These are phyloP conservation scores for Gracilinanus agilis DNA, from an alignment of 2,113 vertebrate genomes.

Conservation along the genomic window DNA sequence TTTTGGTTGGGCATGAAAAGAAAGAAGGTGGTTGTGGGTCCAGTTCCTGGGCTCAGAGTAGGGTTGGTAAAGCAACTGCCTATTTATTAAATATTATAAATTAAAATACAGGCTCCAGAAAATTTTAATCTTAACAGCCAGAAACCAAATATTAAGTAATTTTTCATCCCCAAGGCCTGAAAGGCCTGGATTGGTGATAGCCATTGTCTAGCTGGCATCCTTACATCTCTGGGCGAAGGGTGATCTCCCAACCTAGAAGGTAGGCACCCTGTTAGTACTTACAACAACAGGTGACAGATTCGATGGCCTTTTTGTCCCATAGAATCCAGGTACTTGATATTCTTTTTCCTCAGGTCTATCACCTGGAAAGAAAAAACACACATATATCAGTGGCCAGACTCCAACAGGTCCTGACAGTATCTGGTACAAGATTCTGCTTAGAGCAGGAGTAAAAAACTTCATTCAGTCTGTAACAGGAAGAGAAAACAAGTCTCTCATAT, in stretches of 20 bases:
- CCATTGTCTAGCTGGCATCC: not conserved
- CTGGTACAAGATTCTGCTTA: no score
- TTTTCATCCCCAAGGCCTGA: slow-evolving; percentile 39
- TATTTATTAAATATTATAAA: no score
- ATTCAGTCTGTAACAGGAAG: slow-evolving; percentile 44
- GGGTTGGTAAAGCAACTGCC: no score
- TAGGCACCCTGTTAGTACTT: slow-evolving; percentile 80
- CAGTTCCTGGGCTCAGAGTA: no score
- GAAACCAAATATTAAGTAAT: slow-evolving; percentile 8
- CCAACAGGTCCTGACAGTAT: not conserved
- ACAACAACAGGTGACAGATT: slow-evolving; percentile 91
- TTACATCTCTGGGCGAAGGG: not conserved
- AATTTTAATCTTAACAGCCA: no score
- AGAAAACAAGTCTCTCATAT: not conserved
- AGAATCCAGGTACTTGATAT: slow-evolving; percentile 92
- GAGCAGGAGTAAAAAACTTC: slow-evolving; percentile 3
- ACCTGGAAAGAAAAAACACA: slow-evolving; percentile 84
- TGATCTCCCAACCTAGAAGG: not conserved
- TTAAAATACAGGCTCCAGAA: no score
- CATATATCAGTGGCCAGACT: slow-evolving; percentile 29
- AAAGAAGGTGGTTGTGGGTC: no score
- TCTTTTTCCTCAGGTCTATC: slow-evolving; percentile 89
- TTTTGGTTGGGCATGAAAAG: no score
- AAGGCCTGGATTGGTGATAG: not conserved
- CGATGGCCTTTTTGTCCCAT: slow-evolving; percentile 90